Conservation (phyloP, 2,888 invertebrate genomes). For the Meiosimyza platycephala region DNA sequence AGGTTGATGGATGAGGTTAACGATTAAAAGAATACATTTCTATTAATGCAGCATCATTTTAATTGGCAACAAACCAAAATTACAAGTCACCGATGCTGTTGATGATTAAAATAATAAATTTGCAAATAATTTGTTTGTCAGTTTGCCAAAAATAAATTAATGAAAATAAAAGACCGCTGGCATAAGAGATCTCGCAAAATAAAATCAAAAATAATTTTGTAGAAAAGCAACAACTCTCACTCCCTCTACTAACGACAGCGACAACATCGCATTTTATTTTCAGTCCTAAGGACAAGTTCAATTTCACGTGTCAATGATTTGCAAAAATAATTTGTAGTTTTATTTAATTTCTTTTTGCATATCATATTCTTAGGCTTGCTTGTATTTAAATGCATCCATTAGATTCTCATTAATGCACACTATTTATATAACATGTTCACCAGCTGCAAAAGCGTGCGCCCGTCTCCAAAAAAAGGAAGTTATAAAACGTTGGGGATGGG, state of each 20-base stretch:
- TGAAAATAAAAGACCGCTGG: neutral
- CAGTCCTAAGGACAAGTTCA: neutral
- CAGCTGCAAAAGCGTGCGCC: slow-evolving; percentile 31
- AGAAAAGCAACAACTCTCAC: neutral
- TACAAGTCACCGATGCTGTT: slow-evolving; percentile 3
- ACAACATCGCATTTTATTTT: no score
- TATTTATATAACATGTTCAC: slow-evolving; percentile 29
- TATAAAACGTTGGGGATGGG: neutral
- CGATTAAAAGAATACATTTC: slow-evolving; percentile 21
- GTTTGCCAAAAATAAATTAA: slow-evolving; percentile 34
- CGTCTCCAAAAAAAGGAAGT: neutral
- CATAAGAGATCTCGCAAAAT: neutral
- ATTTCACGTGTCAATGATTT: slow-evolving; percentile 36
- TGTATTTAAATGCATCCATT: slow-evolving; percentile 6
- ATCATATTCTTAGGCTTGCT: no score
- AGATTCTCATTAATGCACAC: slow-evolving; percentile 18
- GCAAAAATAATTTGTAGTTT: neutral
- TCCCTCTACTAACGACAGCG: no score
- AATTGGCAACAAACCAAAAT: slow-evolving; percentile 24
- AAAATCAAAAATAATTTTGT: neutral
- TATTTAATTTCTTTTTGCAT: no score
- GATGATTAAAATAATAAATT: slow-evolving; percentile 34
- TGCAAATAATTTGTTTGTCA: slow-evolving; percentile 37
- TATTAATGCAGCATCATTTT: slow-evolving; percentile 7
- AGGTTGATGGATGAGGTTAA: slow-evolving; percentile 18